These are phyloP conservation scores for Stegophylla sp. DNA, from an alignment of 2,888 invertebrate species.

Conservation along the genomic window DNA sequence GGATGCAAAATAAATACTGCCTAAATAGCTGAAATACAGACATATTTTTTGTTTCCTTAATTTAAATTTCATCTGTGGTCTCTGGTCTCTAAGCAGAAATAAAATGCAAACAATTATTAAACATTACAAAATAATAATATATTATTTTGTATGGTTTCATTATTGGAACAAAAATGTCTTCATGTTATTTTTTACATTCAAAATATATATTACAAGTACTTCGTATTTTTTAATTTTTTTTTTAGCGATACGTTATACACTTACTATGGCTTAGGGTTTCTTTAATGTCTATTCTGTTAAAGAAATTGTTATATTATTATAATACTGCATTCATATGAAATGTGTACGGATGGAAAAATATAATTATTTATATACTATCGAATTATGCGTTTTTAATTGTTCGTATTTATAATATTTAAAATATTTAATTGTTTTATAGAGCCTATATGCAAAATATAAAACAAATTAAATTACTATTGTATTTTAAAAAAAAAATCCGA, in stretches of 20 bases:
- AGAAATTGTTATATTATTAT: conserved; percentile 58
- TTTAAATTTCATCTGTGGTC: conserved; percentile 30
- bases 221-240: conserved; percentile 43
- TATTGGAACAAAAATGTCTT: conserved; percentile 53
- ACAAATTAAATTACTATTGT: conserved; percentile 30
- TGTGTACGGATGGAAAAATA: conserved; percentile 56
- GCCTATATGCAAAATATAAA: conserved; percentile 38
- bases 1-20: conserved; percentile 50
- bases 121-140: conserved; percentile 28
- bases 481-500: conserved; percentile 3
- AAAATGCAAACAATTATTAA: conserved; percentile 21
- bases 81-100: conserved; percentile 21
- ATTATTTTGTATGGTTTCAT: conserved; percentile 49
- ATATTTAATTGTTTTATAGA: conserved; percentile 52
- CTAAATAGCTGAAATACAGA: conserved; percentile 43
- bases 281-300: conserved; percentile 55
- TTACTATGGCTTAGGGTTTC: conserved; percentile 59
- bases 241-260: conserved; percentile 55
- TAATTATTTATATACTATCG: conserved; percentile 58
- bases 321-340: conserved; percentile 40
- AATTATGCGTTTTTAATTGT: conserved; percentile 56
- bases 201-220: conserved; percentile 53
- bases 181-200: conserved; percentile 57
- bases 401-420: conserved; percentile 9
- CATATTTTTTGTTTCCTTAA: conserved; percentile 47